These are phyloP conservation scores for Zaprionus lineosus DNA, from an alignment of 2,888 invertebrate genomes.

Conservation along the genomic window DNA sequence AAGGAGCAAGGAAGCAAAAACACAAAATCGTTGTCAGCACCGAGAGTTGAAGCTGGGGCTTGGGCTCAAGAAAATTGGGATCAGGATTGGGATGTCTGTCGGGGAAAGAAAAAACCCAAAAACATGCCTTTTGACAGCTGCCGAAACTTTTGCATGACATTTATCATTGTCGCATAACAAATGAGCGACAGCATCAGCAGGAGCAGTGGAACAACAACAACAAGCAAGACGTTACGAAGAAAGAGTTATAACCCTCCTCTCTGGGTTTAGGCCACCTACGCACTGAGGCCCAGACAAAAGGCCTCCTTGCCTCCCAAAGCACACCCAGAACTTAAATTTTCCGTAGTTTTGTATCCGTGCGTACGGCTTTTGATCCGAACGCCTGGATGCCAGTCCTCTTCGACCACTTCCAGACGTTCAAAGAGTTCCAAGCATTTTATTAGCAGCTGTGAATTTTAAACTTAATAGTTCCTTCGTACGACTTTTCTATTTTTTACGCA, in stretches of 20 bases:
- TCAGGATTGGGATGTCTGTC: slow-evolving; percentile 25
- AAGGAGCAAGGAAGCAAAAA: slow-evolving; percentile 21
- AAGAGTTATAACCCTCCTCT: slow-evolving; percentile 44
- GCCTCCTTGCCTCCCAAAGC: slow-evolving; percentile 20
- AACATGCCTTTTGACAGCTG: slow-evolving; percentile 77
- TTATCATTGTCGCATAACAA: slow-evolving; percentile 79
- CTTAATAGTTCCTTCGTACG: too few species aligned
- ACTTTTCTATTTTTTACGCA: too few species aligned
- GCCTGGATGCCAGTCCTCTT: slow-evolving; percentile 2
- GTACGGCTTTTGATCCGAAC: neutral
- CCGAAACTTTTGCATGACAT: slow-evolving; percentile 79
- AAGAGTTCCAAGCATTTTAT: too few species aligned
- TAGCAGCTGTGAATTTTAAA: too few species aligned
- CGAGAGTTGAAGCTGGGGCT: slow-evolving; percentile 8
- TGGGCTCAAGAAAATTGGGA: slow-evolving; percentile 22
- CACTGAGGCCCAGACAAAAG: slow-evolving; percentile 11
- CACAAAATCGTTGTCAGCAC: slow-evolving; percentile 4
- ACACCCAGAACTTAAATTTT: slow-evolving; percentile 47
- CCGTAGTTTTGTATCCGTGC: slow-evolving; percentile 12
- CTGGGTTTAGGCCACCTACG: slow-evolving; percentile 43
- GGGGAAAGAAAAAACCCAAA: slow-evolving; percentile 56
- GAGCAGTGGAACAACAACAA: slow-evolving; percentile 19
- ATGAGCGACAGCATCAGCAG: slow-evolving; percentile 62
- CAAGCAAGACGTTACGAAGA: slow-evolving; percentile 26
- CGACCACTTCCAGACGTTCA: too few species aligned